Evolutionary conservation across 1,140 invertebrate species (phyloP), one percentile per base, ranked within the genome.

Genomic region (Daktulosphaira vitifoliae): DNA sequence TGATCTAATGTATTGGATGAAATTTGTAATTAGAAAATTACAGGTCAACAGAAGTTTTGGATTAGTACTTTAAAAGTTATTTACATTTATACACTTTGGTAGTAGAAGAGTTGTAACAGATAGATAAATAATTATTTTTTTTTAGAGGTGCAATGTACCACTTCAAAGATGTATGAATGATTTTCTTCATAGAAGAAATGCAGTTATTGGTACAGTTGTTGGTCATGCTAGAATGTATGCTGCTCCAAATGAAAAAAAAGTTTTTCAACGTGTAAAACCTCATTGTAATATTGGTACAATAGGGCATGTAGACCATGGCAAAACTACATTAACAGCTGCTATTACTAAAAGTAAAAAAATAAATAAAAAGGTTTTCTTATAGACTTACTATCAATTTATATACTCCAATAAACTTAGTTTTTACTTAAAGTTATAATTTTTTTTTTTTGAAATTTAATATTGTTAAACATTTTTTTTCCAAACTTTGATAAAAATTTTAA

Each of bases 241-340:
- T 1, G 65, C 65, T 0, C 37, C 48, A 75, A 80, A 84, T 9
- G 84, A 88, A 68, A 90, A 91, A 68, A 82, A 85, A 73, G 80
- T 90, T 1, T 92, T 81, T 72, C 75, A 80, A 59, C 78, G 89
- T 65, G 82, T 81, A 33, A 98, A 97, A 74, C 93, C 94, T n/a
- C 95, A 98, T 79, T 91, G 93, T 71, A 99, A 98, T 80, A 85
- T 99, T 23, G 96, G 88, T 15, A 99, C 97, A 0, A 99, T 99
- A 74, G 97, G 97, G 4, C 97, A 99, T 81, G 95, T 99, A 42
- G 97, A 99, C 82, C 97, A 99, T 80, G 97, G 97, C 42, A 99
- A 99, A 79, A 99, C 97, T 0, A 99, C 97, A 1, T 78, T 99
- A 1, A 98, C 97, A 49, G 96, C 97, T 62, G 97, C 97, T 13